Evolutionary conservation across 2,797 vertebrate genomes (phyloP), one percentile per base, ranked within the genome.

Genomic region (Alcedo atthis): DNA sequence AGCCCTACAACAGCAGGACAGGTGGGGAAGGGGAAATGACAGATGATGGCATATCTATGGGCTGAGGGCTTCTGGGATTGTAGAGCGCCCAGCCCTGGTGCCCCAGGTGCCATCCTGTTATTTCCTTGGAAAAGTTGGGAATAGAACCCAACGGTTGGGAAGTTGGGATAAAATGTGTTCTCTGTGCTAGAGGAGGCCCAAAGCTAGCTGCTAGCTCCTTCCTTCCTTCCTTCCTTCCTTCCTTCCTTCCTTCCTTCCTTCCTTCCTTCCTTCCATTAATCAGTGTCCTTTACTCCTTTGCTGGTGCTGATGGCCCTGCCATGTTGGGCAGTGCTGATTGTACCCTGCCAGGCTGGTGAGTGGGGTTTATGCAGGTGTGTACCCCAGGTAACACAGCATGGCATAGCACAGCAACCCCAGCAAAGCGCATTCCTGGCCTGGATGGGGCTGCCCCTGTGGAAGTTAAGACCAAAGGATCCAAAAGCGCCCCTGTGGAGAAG

Each of bases 341-440:
- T 30, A 40, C 55, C 40, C 53, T 9, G 58, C 58, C 58, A 53
- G 32, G 64, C 55, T 24, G 55, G 25, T 10, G 48, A n/a, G 54
- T 4, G 1, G 30, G 5, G 6, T 14, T 46, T 1, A 0, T 6
- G 32, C 28, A 12, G 54, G 9, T 11, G 18, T 2, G 7, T 59
- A 30, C 22, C 59, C 37, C 53, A 6, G 1, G 15, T 19, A 8
- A 32, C 5, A 0, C 3, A 12, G 37, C 53, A 19, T 1, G 40
- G 53, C 40, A 53, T 3, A 12, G 37, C 53, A 19, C 1, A 46
- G 53, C 53, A 53, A 4, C 32, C 33, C 40, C 73, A n/a, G 59
- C 30, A 67, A 6, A 15, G 18, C 20, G 4, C 28, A 13, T 11
- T 32, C 33, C 51, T 26, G 45, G 35, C 15, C 70, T 46, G 25